Conservation (phyloP, 1,140 invertebrate species). For the Ceratina japonica region DNA sequence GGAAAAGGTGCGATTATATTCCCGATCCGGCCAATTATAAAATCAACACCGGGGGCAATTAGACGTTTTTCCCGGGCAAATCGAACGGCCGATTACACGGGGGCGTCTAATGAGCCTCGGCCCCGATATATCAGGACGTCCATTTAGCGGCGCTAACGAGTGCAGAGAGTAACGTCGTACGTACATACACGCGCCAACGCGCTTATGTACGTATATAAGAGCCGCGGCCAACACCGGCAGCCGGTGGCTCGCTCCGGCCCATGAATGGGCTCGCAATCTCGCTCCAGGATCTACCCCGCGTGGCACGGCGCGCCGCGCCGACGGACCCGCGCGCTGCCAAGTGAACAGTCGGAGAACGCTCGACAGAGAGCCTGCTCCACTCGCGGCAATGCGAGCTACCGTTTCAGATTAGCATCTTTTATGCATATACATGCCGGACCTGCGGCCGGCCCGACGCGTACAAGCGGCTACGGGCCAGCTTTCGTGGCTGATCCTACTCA, state of each 20-base stretch:
- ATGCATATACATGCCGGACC: conserved; percentile 64
- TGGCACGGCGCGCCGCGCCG: conserved; percentile 18
- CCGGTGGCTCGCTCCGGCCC: conserved; percentile 25
- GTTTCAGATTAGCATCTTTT: conserved; percentile 75
- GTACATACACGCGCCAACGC: not conserved
- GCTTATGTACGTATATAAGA: conserved; percentile 32
- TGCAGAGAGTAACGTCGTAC: conserved; percentile 36
- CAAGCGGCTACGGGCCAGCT: conserved; percentile 3
- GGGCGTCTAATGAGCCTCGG: conserved; percentile 46
- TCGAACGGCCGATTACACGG: conserved; percentile 42
- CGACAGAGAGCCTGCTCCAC: conserved; percentile 61
- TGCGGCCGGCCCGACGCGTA: conserved; percentile 42
- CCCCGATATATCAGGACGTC: conserved; percentile 59
- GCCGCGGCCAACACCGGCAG: not conserved
- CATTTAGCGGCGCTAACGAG: conserved; percentile 66
- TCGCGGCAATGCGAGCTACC: conserved; percentile 72
- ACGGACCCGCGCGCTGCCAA: conserved; percentile 53
- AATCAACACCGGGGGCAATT: conserved; percentile 41
- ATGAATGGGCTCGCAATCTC: conserved; percentile 68
- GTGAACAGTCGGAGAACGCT: conserved; percentile 70
- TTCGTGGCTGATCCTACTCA: conserved; percentile 32
- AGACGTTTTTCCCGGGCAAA: conserved; percentile 42
- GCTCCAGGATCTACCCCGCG: conserved; percentile 62
- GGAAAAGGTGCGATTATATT: not conserved
- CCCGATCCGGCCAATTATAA: conserved; percentile 32